Conservation (phyloP, 30 jellyfish, hydroid and myxozoan species). For the Chrysaora quinquecirrha region DNA sequence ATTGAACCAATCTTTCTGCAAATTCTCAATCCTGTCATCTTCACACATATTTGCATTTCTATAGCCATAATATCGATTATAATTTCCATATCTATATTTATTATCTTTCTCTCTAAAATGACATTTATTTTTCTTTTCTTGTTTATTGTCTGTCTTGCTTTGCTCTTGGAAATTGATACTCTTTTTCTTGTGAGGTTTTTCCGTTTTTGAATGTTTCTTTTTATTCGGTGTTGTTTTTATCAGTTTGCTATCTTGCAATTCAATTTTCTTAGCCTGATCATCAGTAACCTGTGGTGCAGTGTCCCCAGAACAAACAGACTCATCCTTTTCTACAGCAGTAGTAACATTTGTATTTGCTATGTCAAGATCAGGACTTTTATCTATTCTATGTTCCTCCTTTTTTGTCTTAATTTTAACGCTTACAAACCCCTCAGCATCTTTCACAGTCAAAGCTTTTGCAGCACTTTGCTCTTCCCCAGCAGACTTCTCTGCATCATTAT, state of each 20-base stretch:
- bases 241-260: background rate
- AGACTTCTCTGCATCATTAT: slow-evolving; percentile 1
- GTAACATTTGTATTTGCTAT: too few species aligned
- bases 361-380: too few species aligned
- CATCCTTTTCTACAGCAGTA: too few species aligned
- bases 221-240: background rate
- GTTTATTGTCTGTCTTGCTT: background rate
- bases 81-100: slow-evolving; percentile 84
- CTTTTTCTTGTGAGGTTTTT: background rate
- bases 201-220: background rate
- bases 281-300: too few species aligned
- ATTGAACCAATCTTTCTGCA: slow-evolving; percentile 85
- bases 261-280: too few species aligned
- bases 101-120: slow-evolving; percentile 57
- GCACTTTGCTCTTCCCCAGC: background rate
- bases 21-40: slow-evolving; percentile 70
- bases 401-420: too few species aligned
- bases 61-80: slow-evolving; percentile 74
- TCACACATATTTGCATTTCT: slow-evolving; percentile 78
- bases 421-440: background rate
- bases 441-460: background rate
- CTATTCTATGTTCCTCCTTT: too few species aligned
- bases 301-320: too few species aligned
- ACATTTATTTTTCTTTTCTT: background rate
- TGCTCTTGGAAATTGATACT: background rate